A percentile compares a stretch with the other conserved stretches of the same genome.
Evolutionary conservation across 2,888 invertebrate genomes (phyloP).

Genomic region (Temnothorax ravouxi): DNA sequence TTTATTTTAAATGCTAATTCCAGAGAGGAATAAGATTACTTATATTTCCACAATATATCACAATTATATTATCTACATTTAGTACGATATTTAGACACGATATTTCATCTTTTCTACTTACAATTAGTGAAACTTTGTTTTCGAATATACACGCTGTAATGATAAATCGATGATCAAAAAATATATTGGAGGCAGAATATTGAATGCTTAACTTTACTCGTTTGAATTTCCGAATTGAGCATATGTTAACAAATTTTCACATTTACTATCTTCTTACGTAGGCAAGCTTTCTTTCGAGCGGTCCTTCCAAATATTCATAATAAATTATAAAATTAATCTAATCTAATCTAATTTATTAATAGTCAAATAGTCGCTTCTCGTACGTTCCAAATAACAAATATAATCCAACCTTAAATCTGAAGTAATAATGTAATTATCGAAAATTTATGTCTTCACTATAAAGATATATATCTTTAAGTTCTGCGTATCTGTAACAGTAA

Average conservation of each 20-base stretch:
- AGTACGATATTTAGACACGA: not conserved
- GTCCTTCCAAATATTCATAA: not conserved
- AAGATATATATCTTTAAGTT: not conserved
- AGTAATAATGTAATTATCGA: not conserved
- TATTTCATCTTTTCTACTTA: conserved; percentile 15
- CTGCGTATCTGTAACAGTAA: conserved; percentile 47
- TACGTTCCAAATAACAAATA: not conserved
- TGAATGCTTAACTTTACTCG: not conserved
- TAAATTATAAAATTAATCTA: not conserved
- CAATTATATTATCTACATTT: not conserved
- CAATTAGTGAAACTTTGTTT: not conserved
- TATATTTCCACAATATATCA: not conserved
- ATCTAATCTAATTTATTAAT: not conserved
- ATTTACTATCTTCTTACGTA: not conserved
- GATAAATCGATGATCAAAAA: conserved; percentile 1
- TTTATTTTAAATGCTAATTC: conserved; percentile 20
- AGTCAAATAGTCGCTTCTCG: not conserved
- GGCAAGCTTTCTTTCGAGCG: not conserved
- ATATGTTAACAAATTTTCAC: not conserved
- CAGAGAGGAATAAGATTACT: not conserved
- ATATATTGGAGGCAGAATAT: not conserved
- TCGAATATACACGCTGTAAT: not conserved
- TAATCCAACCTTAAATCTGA: not conserved
- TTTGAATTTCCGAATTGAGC: conserved; percentile 11
- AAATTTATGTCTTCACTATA: not conserved